These are phyloP conservation scores for Dendroctonus ponderosae DNA, from an alignment of 1,140 invertebrate genomes.

Conservation along the genomic window DNA sequence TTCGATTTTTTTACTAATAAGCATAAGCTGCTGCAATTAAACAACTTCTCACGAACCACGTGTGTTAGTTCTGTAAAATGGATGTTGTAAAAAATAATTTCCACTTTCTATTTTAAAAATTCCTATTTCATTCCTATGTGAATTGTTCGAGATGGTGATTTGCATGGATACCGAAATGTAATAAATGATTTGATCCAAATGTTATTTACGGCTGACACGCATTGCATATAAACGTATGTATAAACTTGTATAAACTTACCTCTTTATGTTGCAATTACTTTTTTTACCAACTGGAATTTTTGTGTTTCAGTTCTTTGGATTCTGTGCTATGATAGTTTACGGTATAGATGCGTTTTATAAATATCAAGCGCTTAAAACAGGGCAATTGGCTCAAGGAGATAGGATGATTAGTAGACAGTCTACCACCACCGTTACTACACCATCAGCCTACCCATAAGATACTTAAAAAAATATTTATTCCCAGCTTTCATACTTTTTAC, in stretches of 20 bases:
- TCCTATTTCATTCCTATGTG: no score
- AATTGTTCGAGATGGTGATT: no score
- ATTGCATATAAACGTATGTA: no score
- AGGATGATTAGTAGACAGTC: slow-evolving; percentile 64
- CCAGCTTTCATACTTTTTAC: background rate
- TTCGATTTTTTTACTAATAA: no score
- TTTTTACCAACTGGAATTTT: background rate
- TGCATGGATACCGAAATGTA: no score
- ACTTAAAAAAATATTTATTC: background rate
- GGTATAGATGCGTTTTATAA: slow-evolving; percentile 76
- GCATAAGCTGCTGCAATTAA: no score
- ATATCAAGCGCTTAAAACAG: slow-evolving; percentile 61
- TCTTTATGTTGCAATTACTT: slow-evolving; percentile 1
- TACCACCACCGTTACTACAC: slow-evolving; percentile 49
- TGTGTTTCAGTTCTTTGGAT: slow-evolving; percentile 73
- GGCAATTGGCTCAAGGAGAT: slow-evolving; percentile 72
- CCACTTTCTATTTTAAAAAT: no score
- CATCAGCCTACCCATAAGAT: slow-evolving; percentile 22
- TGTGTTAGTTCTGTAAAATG: no score
- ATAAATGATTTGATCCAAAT: no score
- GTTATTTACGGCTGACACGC: no score
- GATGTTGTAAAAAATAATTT: no score
- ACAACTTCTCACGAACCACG: no score
- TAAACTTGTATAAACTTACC: background rate
- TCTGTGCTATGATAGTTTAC: slow-evolving; percentile 72